Conservation (phyloP, 1,140 invertebrate species). For the Drepana arcuata region DNA sequence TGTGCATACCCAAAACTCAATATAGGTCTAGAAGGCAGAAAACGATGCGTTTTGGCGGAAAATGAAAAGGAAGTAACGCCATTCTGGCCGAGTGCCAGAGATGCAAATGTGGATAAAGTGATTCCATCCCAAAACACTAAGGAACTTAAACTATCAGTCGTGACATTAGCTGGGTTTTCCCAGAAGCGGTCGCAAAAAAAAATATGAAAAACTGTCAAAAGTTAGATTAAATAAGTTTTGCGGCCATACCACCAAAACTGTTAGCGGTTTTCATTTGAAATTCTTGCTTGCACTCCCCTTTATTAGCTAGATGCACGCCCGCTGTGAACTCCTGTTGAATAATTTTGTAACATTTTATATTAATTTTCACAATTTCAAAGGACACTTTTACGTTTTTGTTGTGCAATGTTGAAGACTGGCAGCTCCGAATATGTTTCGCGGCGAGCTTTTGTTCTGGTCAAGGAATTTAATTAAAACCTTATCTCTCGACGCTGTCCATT, state of each 20-base stretch:
- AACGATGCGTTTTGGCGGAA: no score
- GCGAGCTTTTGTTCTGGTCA: no score
- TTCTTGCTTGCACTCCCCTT: neutral
- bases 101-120: conserved; percentile 23
- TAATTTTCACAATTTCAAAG: no score
- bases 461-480: no score
- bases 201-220: neutral
- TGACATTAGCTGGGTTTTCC: conserved; percentile 13
- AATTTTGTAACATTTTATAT: no score
- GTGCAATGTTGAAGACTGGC: no score
- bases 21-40: no score
- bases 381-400: no score
- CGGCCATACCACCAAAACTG: neutral
- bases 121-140: conserved; percentile 21
- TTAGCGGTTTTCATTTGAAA: neutral
- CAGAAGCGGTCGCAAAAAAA: neutral
- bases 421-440: no score
- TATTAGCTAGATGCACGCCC: no score
- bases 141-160: conserved; percentile 20
- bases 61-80: conserved; percentile 11
- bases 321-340: neutral
- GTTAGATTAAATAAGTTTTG: neutral
- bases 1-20: no score
- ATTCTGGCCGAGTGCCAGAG: conserved; percentile 8
- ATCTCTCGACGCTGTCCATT: no score